Evolutionary conservation across 1,140 invertebrate species (phyloP), one percentile per base, ranked within the genome.

Genomic region (Hyposmocoma kahamanoa): DNA sequence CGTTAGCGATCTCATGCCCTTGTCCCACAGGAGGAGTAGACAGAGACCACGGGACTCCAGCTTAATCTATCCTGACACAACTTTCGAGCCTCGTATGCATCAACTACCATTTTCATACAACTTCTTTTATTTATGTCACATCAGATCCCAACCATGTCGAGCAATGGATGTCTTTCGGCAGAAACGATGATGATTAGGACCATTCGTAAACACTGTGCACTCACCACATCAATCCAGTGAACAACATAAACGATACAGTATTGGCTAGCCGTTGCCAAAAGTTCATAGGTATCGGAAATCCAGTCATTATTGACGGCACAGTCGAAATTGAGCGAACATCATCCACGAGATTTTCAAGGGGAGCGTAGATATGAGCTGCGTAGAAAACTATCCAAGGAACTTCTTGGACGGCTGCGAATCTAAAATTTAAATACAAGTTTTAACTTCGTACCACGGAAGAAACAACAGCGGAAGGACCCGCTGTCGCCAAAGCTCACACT

Each of bases 311-410:
- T 6, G 56, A 38, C 0, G 76, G 73, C 0, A 67, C 24, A 1
- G 61, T 61, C 0, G 64, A 19, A 1, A 71, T 41, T 1, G 65
- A 62, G 3, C 61, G 47, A 0, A 72, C 67, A 4, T 58, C 55
- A 41, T 73, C 73, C 5, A 80, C 47, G 8, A 67, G 36, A 4
- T 32, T 19, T 45, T 80, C 76, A 13, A 72, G 8, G 19, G 56
- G 30, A 0, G 62, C 49, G n/a, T 70, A 62, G 22, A 69, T 41
- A 4, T 53, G 28, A 0, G 63, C 38, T 2, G 62, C 56, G 19
- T 52, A 60, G 0, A 77, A 46, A 1, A 75, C 15, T 0, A 80
- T 71, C 76, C 76, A 80, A 0, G 76, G 76, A 0, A 49, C 67
- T 47, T 68, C 52, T 36, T 64, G 67, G 5, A 74, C 47, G 1